Base-by-base conservation (phyloP, 2,888 invertebrate species). In the Diarsia rubi region DNA sequence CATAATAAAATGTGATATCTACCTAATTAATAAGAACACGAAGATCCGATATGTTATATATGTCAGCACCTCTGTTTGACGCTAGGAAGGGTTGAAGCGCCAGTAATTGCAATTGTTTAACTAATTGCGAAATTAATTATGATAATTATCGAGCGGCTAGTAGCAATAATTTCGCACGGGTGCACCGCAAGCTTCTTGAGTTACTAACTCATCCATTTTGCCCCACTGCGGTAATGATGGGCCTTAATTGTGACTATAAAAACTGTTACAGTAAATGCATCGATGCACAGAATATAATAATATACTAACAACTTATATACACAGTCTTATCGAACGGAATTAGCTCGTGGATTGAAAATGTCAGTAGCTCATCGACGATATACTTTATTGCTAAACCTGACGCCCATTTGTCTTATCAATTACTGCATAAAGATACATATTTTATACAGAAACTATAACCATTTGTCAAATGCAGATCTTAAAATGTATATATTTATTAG, bases 101-200 rank as follows among this genome's bases (percentile, higher is more conserved):
- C 67, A 78, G 74, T 85, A 76, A 81, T 83, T 78, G 71, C 75
- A 78, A 86, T 82, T 80, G 76, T 83, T 80, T 79, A 84, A 81
- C 82, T 87, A 88, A 88, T 88, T 81, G 84, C 73, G 69, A 81
- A 82, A 89, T 86, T 83, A 85, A 85, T 85, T 87, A 86, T 84
- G 79, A 87, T 84, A 88, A 88, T 83, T 82, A 86, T 82, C 77
- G 73, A 69, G 63, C 49, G 62, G 68, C 77, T 75, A 83, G 81
- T 78, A 78, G 78, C 69, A 82, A 75, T 83, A 78, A 84, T 79
- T 86, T 79, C 78, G 85, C 86, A 82, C 84, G 86, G 81, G 74
- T 80, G 82, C 76, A 62, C 81, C 81, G 65, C 82, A 72, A 84
- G 78, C 86, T 83, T 83, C 87, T 88, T 84, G 79, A 78, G 82